Conservation (phyloP, 2,113 vertebrate genomes). For the Oophaga pumilio region DNA sequence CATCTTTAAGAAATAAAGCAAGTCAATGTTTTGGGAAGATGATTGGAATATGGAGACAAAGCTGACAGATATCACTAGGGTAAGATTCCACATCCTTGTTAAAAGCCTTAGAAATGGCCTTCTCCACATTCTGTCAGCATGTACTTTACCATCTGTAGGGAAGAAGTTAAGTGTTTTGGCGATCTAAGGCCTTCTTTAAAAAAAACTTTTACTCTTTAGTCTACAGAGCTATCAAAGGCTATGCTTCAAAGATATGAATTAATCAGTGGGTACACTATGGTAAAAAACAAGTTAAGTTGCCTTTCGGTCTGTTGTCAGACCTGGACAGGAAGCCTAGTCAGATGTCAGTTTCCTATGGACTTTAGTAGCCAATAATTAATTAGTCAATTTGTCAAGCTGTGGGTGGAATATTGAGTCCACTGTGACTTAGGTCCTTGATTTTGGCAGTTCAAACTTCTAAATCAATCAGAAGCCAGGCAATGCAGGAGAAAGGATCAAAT, state of each 20-base stretch:
- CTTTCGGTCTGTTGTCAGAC: neutral
- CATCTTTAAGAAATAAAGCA: slow-evolving; percentile 23
- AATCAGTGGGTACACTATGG: neutral
- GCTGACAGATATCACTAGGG: slow-evolving; percentile 15
- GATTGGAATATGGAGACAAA: slow-evolving; percentile 20
- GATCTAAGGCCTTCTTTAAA: neutral
- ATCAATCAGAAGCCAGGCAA: no score
- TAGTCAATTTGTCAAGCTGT: neutral
- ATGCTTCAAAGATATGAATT: neutral
- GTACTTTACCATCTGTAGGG: neutral
- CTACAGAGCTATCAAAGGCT: neutral
- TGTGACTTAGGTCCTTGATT: no score
- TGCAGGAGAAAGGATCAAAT: no score
- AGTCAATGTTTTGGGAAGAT: slow-evolving; percentile 32
- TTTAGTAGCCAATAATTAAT: neutral
- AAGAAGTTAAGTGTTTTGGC: neutral
- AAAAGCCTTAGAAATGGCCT: neutral
- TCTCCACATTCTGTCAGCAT: neutral
- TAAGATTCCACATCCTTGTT: neutral
- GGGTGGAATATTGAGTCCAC: neutral
- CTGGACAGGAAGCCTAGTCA: neutral
- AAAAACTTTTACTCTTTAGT: neutral
- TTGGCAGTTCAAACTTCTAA: no score
- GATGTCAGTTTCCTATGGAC: neutral
- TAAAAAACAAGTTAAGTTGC: no score